Percentiles rank a stretch among this genome's conserved stretches.
Conservation (phyloP, 2,113 vertebrate genomes). For the Oreochromis niloticus region DNA sequence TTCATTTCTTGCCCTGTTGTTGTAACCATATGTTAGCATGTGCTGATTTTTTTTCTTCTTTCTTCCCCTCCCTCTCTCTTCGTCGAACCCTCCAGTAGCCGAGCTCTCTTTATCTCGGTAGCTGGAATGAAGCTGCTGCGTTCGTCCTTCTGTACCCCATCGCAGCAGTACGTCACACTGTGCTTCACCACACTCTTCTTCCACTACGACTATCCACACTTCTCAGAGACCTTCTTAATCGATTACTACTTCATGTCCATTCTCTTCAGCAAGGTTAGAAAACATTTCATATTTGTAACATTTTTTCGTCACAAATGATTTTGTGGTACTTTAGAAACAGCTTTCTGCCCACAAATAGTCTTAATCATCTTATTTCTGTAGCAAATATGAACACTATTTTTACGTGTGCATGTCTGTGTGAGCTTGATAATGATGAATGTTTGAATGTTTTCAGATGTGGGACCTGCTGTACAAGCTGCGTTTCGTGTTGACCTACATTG, state of each 20-base stretch:
- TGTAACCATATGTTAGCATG: background rate
- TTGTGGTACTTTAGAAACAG: background rate
- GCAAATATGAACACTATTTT: background rate
- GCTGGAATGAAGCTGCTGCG: constrained; percentile 88
- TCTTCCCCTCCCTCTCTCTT: background rate
- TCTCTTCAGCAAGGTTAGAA: constrained; percentile 85
- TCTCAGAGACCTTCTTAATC: constrained; percentile 86
- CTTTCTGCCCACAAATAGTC: background rate
- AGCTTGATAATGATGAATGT: background rate
- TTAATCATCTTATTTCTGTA: background rate
- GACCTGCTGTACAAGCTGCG: constrained; percentile 88
- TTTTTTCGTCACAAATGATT: background rate
- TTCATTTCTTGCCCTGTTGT: background rate
- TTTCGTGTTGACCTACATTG: constrained; percentile 90
- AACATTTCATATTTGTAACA: background rate
- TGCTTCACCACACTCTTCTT: constrained; percentile 90
- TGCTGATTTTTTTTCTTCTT: background rate
- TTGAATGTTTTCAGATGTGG: constrained; percentile 76
- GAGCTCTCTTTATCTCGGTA: constrained; percentile 83
- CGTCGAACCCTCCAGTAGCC: constrained; percentile 64
- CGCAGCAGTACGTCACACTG: constrained; percentile 85
- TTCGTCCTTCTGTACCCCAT: constrained; percentile 82
- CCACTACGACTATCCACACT: constrained; percentile 85
- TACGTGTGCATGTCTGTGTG: accelerated
- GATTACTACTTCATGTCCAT: constrained; percentile 92